These are phyloP conservation scores for Linnaemya tessellans DNA, from an alignment of 2,888 invertebrate genomes.

Conservation along the genomic window DNA sequence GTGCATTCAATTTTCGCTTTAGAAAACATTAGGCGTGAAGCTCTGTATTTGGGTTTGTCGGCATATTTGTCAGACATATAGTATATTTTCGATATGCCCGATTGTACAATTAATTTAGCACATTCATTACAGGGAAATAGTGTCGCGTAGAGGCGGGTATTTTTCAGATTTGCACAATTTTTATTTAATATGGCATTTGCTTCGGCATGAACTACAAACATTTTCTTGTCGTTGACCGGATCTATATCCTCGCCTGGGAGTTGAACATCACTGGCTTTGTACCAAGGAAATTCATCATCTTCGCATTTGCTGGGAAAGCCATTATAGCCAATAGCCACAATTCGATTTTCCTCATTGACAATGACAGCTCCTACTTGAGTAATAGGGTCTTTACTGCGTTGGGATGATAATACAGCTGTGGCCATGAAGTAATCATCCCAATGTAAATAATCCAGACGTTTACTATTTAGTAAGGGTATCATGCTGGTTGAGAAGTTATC, in stretches of 20 bases:
- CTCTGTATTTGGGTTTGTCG: constrained; percentile 87
- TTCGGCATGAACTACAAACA: constrained; percentile 99
- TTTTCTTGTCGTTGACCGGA: constrained; percentile 89
- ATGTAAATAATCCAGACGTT: constrained; percentile 88
- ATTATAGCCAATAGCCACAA: constrained; percentile 98
- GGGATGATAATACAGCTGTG: constrained; percentile 93
- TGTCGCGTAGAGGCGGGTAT: constrained; percentile 93
- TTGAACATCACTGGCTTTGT: constrained; percentile 84
- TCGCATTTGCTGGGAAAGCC: constrained; percentile 96
- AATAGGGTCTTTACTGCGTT: constrained; percentile 96
- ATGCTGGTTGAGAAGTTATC: not conserved
- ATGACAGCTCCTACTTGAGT: constrained; percentile 98
- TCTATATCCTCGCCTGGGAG: constrained; percentile 76
- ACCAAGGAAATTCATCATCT: constrained; percentile 96
- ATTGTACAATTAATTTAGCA: constrained; percentile 97
- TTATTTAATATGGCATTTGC: constrained; percentile 98
- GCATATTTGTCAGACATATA: constrained; percentile 93
- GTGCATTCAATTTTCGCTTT: constrained; percentile 89
- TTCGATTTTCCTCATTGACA: constrained; percentile 92
- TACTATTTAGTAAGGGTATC: constrained; percentile 77
- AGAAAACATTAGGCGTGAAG: constrained; percentile 92
- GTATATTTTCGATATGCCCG: constrained; percentile 91
- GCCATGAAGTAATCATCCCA: constrained; percentile 99
- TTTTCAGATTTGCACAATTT: constrained; percentile 89
- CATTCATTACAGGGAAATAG: constrained; percentile 99